phyloP scores from a whole-genome alignment of 2,797 vertebrate genomes.

The Emys orbicularis region DNA sequence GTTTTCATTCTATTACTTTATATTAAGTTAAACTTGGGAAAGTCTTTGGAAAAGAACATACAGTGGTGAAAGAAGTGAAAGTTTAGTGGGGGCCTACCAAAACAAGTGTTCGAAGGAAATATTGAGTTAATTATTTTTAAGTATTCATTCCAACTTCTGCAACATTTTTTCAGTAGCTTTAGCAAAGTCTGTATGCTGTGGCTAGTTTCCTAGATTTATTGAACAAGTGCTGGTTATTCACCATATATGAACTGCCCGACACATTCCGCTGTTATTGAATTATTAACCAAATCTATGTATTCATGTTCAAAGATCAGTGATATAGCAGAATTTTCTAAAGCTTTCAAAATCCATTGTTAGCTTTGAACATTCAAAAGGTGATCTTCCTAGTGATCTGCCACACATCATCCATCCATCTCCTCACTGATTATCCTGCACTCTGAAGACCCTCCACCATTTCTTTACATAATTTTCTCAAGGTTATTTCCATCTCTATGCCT shows the following conservation, averaged over 20 bases:
- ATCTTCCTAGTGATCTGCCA: no score
- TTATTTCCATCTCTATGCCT: no score
- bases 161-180: not conserved
- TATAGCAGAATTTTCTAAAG: no score
- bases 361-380: no score
- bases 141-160: not conserved
- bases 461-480: no score
- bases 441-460: no score
- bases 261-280: not conserved
- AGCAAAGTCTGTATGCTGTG: not conserved
- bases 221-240: not conserved
- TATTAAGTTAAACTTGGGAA: not conserved
- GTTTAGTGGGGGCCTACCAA: not conserved
- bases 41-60: not conserved
- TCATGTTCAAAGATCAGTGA: no score
- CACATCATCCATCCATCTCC: no score
- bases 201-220: not conserved
- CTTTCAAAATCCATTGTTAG: no score
- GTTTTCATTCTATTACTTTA: not conserved
- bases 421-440: no score
- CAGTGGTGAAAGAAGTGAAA: not conserved
- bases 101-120: not conserved
- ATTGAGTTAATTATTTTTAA: not conserved
- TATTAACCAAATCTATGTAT: not conserved
- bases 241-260: not conserved